Conservation (phyloP, 1,140 invertebrate genomes). For the Steinernema feltiae region DNA sequence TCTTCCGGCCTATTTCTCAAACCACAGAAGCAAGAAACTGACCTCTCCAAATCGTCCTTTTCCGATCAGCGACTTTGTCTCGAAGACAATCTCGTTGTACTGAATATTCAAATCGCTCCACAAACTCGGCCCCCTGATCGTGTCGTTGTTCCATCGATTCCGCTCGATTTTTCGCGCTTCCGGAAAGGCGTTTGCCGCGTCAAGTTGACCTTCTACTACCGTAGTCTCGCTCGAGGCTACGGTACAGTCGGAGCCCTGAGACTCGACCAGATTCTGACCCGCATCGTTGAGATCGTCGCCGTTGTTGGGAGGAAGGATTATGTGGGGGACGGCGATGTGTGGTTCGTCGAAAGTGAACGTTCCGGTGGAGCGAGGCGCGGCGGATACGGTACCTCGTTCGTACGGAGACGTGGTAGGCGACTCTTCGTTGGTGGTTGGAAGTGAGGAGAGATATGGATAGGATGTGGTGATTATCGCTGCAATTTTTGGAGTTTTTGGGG, state of each 20-base stretch:
- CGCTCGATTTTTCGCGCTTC: conserved; percentile 26
- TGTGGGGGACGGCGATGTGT: conserved; percentile 5
- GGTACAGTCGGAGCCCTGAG: not conserved
- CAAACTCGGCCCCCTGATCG: conserved; percentile 44
- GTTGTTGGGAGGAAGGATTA: not conserved
- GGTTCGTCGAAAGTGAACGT: conserved; percentile 8
- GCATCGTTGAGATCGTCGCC: not conserved
- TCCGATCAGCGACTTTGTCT: conserved; percentile 41
- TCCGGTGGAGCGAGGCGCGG: not conserved
- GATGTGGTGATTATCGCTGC: not conserved
- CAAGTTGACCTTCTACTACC: not conserved
- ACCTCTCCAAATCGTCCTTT: conserved; percentile 53
- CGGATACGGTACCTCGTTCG: not conserved
- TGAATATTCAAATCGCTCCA: conserved; percentile 53
- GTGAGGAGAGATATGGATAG: conserved; percentile 3
- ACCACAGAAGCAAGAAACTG: conserved; percentile 10
- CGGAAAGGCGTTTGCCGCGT: not conserved
- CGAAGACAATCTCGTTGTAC: conserved; percentile 41
- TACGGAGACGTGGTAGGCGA: not conserved
- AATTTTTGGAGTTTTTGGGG: not conserved
- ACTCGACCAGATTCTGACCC: not conserved
- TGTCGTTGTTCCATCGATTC: conserved; percentile 50
- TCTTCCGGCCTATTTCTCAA: not conserved
- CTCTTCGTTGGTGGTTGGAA: not conserved
- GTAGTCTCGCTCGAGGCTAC: conserved; percentile 7